A percentile compares a stretch with the other conserved stretches of the same genome.
Evolutionary conservation across 2,113 vertebrate genomes (phyloP).

Genomic region (Protobothrops mucrosquamatus): DNA sequence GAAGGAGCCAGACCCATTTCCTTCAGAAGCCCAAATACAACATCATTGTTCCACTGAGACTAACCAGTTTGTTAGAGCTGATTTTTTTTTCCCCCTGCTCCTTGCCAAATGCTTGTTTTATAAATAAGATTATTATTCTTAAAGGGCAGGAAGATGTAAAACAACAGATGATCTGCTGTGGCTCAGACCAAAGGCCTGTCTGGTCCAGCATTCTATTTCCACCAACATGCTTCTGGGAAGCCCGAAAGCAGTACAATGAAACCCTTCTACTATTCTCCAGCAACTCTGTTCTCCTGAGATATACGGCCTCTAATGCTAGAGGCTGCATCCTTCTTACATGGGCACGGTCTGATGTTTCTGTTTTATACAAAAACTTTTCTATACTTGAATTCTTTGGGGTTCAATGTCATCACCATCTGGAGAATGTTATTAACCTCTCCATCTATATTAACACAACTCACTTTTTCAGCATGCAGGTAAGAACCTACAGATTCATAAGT

Average conservation of each 20-base stretch:
- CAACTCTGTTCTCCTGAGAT: neutral
- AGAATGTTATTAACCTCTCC: constrained; percentile 42
- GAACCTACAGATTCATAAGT: too few species aligned
- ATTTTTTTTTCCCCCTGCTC: constrained; percentile 47
- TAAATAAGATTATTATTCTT: constrained; percentile 51
- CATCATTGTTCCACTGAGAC: constrained; percentile 55
- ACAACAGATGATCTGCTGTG: neutral
- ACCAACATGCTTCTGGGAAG: too few species aligned
- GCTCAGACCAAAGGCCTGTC: neutral
- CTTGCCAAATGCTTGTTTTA: constrained; percentile 59
- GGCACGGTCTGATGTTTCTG: neutral
- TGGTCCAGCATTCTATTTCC: neutral
- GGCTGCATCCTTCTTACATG: neutral
- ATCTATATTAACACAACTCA: neutral
- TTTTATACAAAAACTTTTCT: neutral
- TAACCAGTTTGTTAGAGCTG: constrained; percentile 49
- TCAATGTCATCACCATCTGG: constrained; percentile 41
- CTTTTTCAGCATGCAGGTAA: neutral
- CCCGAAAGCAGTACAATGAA: neutral
- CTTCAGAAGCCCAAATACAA: constrained; percentile 57
- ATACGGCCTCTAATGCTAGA: neutral
- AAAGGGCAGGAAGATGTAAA: constrained; percentile 9
- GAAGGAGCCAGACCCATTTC: constrained; percentile 67
- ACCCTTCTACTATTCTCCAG: constrained; percentile 36
- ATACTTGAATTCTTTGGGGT: neutral